Conservation (phyloP, 2,113 vertebrate genomes). For the Nesoenas mayeri region DNA sequence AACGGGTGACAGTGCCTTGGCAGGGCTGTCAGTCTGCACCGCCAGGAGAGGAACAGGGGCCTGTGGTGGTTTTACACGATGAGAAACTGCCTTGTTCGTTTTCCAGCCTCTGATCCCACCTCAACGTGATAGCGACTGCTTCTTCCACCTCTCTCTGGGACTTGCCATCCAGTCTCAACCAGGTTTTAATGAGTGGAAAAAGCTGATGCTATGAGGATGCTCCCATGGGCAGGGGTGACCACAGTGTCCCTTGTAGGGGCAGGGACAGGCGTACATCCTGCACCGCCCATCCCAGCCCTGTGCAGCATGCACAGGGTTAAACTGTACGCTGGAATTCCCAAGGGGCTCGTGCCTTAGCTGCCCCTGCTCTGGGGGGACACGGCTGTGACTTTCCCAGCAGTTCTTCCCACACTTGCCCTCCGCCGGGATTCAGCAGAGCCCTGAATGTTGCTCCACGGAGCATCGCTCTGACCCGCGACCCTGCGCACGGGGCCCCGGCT, state of each 20-base stretch:
- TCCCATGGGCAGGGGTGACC: background rate
- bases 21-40: background rate
- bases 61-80: background rate
- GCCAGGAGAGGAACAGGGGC: background rate
- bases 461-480: background rate
- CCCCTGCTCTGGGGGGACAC: accelerated
- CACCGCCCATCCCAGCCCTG: accelerated
- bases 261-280: accelerated
- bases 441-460: background rate
- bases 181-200: background rate
- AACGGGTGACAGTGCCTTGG: constrained; percentile 39
- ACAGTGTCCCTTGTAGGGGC: accelerated
- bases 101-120: background rate
- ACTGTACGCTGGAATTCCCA: accelerated
- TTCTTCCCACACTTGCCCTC: constrained; percentile 6
- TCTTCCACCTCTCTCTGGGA: background rate
- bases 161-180: accelerated
- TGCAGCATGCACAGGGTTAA: background rate
- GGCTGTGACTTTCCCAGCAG: constrained; percentile 13
- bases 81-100: background rate
- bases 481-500: background rate
- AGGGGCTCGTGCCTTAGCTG: background rate
- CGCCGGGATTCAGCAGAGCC: background rate
- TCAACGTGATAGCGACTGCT: background rate
- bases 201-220: background rate